Evolutionary conservation across 30 jellyfish, hydroid and myxozoan species (phyloP).

Genomic region (Calvadosia cruxmelitensis): DNA sequence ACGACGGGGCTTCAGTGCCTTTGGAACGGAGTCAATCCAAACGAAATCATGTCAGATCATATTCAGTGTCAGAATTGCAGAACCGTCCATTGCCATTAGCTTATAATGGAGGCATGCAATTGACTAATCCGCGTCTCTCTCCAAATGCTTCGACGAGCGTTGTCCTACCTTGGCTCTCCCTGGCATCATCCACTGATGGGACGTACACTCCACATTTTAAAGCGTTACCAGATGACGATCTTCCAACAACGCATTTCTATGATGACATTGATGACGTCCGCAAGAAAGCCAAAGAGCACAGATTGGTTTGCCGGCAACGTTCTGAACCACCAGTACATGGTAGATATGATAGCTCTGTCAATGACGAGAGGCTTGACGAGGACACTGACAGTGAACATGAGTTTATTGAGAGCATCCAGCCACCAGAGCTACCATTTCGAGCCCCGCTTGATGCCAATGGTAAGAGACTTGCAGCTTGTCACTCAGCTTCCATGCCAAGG

Average conservation of each 20-base stretch:
- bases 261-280: slow-evolving; percentile 51
- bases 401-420: no score
- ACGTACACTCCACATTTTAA: not conserved
- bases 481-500: no score
- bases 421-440: no score
- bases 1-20: no score
- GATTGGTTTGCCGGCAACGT: not conserved
- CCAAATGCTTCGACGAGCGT: not conserved
- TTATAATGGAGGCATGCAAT: not conserved
- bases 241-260: slow-evolving; percentile 40
- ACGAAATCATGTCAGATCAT: not conserved
- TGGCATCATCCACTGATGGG: not conserved
- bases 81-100: not conserved
- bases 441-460: no score
- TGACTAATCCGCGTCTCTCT: not conserved
- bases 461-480: no score
- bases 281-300: slow-evolving; percentile 29
- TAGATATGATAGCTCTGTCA: not conserved
- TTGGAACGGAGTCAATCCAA: not conserved
- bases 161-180: not conserved
- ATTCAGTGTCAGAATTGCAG: not conserved
- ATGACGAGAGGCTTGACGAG: no score
- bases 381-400: no score
- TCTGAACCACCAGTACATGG: not conserved
- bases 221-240: slow-evolving; percentile 19